A percentile compares a stretch with the other conserved stretches of the same genome.
These are phyloP conservation scores for Cisticola juncidis DNA, from an alignment of 2,113 vertebrate genomes.

Conservation along the genomic window DNA sequence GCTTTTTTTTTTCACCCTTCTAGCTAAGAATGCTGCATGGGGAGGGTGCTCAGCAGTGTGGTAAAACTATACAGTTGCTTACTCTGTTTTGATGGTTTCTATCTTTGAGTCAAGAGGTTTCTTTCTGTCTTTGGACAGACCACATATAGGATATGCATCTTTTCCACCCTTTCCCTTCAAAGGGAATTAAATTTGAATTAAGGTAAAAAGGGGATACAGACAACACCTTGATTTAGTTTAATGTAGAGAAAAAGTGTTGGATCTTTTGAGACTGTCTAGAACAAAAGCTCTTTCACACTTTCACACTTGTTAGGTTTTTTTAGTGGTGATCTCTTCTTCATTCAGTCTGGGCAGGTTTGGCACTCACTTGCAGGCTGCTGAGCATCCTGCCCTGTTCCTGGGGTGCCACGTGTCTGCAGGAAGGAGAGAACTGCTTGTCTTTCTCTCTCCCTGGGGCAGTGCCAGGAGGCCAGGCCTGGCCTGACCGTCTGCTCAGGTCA, in stretches of 20 bases:
- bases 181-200: neutral
- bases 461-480: neutral
- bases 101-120: neutral
- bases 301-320: neutral
- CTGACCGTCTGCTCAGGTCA: neutral
- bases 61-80: neutral
- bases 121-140: neutral
- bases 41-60: neutral
- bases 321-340: neutral
- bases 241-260: neutral
- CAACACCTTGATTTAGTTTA: neutral
- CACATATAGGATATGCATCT: neutral
- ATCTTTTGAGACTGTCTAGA: neutral
- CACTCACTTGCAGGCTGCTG: slow-evolving; percentile 1
- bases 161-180: neutral
- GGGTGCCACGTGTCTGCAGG: neutral
- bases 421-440: neutral
- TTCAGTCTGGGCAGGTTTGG: slow-evolving; percentile 29
- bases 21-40: neutral
- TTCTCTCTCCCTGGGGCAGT: neutral
- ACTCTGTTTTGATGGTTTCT: neutral
- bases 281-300: slow-evolving; percentile 36
- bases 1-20: neutral
- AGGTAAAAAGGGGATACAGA: neutral
- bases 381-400: slow-evolving; percentile 29